phyloP scores from a whole-genome alignment of 2,113 vertebrate genomes.

The Coptodon rendalli region DNA sequence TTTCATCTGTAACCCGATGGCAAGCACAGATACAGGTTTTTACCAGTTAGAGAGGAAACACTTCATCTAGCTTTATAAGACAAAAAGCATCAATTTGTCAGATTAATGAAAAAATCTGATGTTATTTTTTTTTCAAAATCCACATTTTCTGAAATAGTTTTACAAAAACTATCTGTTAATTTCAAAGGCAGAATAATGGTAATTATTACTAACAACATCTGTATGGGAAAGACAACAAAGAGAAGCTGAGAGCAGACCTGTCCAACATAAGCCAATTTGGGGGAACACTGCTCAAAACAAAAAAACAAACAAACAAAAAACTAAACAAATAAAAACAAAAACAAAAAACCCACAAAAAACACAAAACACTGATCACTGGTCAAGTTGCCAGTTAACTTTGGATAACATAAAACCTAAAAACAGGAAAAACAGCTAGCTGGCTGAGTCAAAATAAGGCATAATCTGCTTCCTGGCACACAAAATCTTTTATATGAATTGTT shows the following conservation, averaged over 20 bases:
- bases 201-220: neutral
- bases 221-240: neutral
- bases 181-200: neutral
- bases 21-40: neutral
- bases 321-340: accelerated
- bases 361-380: neutral
- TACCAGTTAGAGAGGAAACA: neutral
- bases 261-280: accelerated
- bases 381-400: neutral
- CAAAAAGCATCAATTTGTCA: accelerated
- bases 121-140: neutral
- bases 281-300: neutral
- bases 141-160: neutral
- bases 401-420: neutral
- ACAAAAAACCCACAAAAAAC: accelerated
- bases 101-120: neutral
- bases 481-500: neutral
- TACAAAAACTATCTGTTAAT: neutral
- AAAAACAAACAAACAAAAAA: no score
- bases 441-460: neutral
- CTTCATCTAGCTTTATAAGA: neutral
- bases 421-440: neutral
- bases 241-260: neutral
- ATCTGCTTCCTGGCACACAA: neutral
- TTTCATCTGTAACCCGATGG: neutral